Base-by-base conservation (phyloP, 2,888 invertebrate species). In the Morpho deidamia region DNA sequence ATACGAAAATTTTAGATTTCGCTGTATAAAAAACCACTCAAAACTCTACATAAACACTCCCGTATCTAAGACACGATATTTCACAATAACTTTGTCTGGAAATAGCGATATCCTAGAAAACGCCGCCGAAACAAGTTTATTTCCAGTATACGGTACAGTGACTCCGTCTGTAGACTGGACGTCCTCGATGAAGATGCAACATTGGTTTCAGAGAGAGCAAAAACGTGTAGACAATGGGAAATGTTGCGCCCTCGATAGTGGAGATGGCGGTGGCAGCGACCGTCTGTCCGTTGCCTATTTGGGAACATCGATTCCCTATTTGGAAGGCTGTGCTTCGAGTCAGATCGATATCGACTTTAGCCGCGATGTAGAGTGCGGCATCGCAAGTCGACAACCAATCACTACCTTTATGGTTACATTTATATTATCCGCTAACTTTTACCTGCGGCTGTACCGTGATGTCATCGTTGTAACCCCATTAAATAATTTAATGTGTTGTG, bases 281-380 rank as follows among this genome's bases (percentile, higher is more conserved):
- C 70, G 70, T 68, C 62, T 64, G 71, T 67, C 69, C 76, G 73
- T 71, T 82, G 77, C 89, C 89, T 85, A 88, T 88, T 88, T 88
- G 72, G 87, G 86, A 64, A 80, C 66, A 69, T 71, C 64, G 70
- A 61, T 63, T 63, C 87, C 89, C 80, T 87, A 89, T 89, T 88
- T 81, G 89, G 89, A 86, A 89, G 76, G 79, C 88, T 89, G 87
- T 73, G 74, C 70, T 76, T 78, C 86, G 78, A 82, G 83, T 77
- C 72, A 74, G 83, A 84, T 86, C 81, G 71, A 77, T 83, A 86
- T 85, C 84, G 71, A 69, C 56, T 66, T 70, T 71, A 71, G 68
- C 23, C 23, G 23, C 71, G 75, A 68, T 71, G 74, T 74, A 64
- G 54, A 59, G 58, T 70, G 72, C 73, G 62, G 55, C 58, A 53